Conservation (phyloP, 2,113 vertebrate species). For the Dasyprocta punctata region DNA sequence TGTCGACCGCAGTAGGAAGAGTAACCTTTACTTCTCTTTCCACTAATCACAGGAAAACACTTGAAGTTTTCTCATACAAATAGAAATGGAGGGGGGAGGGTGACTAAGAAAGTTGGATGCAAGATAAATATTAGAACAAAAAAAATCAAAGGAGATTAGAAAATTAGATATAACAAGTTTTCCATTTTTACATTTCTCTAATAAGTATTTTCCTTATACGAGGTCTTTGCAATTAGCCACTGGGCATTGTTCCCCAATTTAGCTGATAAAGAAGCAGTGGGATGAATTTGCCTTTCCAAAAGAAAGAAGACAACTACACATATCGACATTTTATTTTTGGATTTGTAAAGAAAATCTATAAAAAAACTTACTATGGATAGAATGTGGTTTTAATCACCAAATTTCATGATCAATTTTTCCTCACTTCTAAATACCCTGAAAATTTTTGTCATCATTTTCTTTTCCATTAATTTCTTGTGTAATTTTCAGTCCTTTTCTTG, state of each 20-base stretch:
- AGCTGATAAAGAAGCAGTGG: not conserved
- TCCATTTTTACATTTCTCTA: not conserved
- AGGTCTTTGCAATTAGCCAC: not conserved
- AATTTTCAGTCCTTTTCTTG: not conserved
- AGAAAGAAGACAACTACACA: not conserved
- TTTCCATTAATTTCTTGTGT: not conserved
- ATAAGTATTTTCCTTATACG: not conserved
- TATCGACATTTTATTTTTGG: not conserved
- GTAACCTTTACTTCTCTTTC: not conserved
- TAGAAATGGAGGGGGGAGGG: not conserved
- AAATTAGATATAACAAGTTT: not conserved
- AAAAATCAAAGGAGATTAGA: not conserved
- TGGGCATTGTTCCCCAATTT: not conserved
- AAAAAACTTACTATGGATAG: not conserved
- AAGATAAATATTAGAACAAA: not conserved
- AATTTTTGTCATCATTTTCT: not conserved
- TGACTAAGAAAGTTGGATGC: not conserved
- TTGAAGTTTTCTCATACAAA: not conserved
- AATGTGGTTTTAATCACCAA: not conserved
- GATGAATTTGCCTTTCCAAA: not conserved
- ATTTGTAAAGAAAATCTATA: not conserved
- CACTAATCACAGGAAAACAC: not conserved
- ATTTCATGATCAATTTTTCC: not conserved
- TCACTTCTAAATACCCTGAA: not conserved
- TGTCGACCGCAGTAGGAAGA: accelerated